Evolutionary conservation across 1,140 invertebrate species (phyloP).

Genomic region (Neodiprion pinetum): DNA sequence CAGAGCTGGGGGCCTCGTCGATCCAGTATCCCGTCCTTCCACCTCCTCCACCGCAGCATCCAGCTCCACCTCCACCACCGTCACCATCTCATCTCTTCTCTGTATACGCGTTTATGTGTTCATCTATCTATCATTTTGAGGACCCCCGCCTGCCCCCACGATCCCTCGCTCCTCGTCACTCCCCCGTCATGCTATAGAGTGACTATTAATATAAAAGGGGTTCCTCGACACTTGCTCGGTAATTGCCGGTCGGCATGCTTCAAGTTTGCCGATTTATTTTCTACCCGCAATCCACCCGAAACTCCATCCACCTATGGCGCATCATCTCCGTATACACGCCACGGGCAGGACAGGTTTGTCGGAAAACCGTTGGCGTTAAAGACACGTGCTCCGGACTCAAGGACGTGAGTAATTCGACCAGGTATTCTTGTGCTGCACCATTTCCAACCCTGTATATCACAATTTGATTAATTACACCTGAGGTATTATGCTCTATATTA

Average conservation of each 20-base stretch:
- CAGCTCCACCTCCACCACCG: constrained; percentile 1
- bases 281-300: too few relatives aligned
- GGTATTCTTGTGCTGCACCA: too few relatives aligned
- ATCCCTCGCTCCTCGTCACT: constrained; percentile 25
- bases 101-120: neutral
- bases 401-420: too few relatives aligned
- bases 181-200: constrained; percentile 37
- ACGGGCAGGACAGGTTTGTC: too few relatives aligned
- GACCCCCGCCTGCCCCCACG: constrained; percentile 40
- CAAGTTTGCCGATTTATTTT: constrained; percentile 35
- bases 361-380: too few relatives aligned
- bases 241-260: constrained; percentile 38
- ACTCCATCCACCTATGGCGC: too few relatives aligned
- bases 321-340: too few relatives aligned
- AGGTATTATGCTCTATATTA: too few relatives aligned
- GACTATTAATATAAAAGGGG: constrained; percentile 63
- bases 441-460: too few relatives aligned
- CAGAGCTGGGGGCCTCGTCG: constrained; percentile 39
- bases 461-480: too few relatives aligned
- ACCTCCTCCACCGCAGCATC: constrained; percentile 12
- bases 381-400: too few relatives aligned
- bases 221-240: constrained; percentile 60
- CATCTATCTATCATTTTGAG: constrained; percentile 56
- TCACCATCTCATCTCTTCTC: neutral
- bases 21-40: constrained; percentile 53